Evolutionary conservation across 2,797 vertebrate genomes (phyloP), one percentile per base, ranked within the genome.

Genomic region (Rhinoraja longicauda): DNA sequence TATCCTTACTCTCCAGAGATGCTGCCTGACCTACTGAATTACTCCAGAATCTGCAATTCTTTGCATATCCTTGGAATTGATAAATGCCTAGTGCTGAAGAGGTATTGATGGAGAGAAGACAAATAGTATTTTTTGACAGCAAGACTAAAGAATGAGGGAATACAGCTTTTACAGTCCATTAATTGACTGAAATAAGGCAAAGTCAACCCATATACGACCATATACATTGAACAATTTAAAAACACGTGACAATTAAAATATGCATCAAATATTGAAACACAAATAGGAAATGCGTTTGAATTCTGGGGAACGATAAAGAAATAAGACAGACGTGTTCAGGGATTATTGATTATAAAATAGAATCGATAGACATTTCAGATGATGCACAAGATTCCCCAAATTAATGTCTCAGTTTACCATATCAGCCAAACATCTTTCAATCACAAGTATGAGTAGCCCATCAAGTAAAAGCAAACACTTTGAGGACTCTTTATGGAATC

Each of bases 401-500:
- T 88, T 32, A 88, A 88, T 15, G n/a, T 2, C 17, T 81, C 29
- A 3, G 62, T 17, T 4, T 64, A 57, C 9, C 5, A 2, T 88
- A n/a, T 36, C 59, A 88, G 53, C 57, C 57, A 64, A 64, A 64
- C 57, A 88, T 88, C 57, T 59, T 88, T 88, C 84, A n/a, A 88
- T 88, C n/a, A 19, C 59, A 88, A 88, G 26, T 70, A 4, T 67
- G 67, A 70, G 67, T 19, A 67, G 32, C 21, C 13, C 76, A 53
- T 21, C 88, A 24, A 90, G 24, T 21, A 39, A 72, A 86, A 86
- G 6, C 59, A 70, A 45, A 78, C 53, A 19, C 59, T 19, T 64
- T 19, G 88, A 88, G 17, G 4, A n/a, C 13, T 32, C 21, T 5
- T 17, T 90, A 32, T 90, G 67, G 8, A 90, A 39, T 72, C 32